These are phyloP conservation scores for Spicauda simplicius DNA, from an alignment of 2,888 invertebrate species.

Conservation along the genomic window DNA sequence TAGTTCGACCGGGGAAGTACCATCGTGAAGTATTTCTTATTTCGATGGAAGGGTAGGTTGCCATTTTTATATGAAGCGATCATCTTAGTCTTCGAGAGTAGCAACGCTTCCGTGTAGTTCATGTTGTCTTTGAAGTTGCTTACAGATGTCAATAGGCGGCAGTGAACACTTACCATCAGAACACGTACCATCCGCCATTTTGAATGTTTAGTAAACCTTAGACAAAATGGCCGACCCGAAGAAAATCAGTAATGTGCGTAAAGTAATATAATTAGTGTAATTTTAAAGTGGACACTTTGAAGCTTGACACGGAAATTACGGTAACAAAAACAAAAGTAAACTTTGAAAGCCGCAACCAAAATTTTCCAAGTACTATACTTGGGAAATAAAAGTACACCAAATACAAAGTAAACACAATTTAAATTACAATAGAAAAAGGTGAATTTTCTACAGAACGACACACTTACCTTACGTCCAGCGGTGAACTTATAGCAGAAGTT, in stretches of 20 bases:
- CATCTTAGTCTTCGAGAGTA: no score
- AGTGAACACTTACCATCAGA: no score
- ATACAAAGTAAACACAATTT: background rate
- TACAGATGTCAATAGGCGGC: no score
- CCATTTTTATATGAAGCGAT: no score
- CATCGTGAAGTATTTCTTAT: no score
- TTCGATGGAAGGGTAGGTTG: no score
- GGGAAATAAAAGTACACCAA: background rate
- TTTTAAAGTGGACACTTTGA: background rate
- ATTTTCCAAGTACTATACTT: background rate
- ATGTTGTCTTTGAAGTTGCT: no score
- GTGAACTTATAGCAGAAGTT: slow-evolving; percentile 96
- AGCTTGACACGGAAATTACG: background rate
- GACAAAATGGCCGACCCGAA: background rate
- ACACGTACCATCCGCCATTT: slow-evolving; percentile 5
- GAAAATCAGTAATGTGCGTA: background rate
- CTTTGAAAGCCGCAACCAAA: no score
- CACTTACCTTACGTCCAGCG: slow-evolving; percentile 91
- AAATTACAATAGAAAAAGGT: background rate
- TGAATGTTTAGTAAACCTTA: background rate
- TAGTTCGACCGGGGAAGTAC: no score
- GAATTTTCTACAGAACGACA: slow-evolving; percentile 41
- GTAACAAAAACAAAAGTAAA: background rate
- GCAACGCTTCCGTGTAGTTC: no score
- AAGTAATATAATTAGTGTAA: background rate